A percentile compares a stretch with the other conserved stretches of the same genome.
These are phyloP conservation scores for Leptodactylus fuscus DNA, from an alignment of 2,113 vertebrate genomes.

Conservation along the genomic window DNA sequence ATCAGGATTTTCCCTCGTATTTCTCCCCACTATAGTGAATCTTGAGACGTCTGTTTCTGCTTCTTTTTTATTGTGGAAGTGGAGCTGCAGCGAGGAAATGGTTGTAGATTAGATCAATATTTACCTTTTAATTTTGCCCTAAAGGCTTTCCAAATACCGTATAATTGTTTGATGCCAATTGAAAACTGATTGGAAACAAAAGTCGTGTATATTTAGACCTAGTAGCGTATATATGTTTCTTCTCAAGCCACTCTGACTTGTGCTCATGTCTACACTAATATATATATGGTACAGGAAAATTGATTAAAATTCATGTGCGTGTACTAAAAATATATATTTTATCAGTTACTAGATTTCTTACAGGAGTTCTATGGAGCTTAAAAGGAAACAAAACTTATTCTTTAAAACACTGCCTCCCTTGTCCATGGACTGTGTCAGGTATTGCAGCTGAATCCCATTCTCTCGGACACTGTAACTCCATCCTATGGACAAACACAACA, in stretches of 20 bases:
- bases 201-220: slow-evolving; percentile 34
- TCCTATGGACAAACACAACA: not conserved
- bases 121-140: slow-evolving; percentile 51
- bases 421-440: not conserved
- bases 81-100: slow-evolving; percentile 30
- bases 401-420: not conserved
- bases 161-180: slow-evolving; percentile 56
- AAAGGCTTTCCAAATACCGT: slow-evolving; percentile 46
- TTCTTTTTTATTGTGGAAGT: slow-evolving; percentile 41
- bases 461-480: not conserved
- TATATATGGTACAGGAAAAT: too few species aligned
- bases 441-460: not conserved
- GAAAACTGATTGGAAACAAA: slow-evolving; percentile 55
- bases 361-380: too few species aligned
- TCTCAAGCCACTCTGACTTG: not conserved
- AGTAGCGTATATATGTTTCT: not conserved
- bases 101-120: slow-evolving; percentile 52
- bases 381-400: not conserved
- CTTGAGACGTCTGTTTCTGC: slow-evolving; percentile 11
- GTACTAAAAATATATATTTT: too few species aligned
- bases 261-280: not conserved
- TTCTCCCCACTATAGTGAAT: not conserved
- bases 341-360: too few species aligned
- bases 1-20: not conserved
- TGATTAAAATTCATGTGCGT: too few species aligned